Evolutionary conservation across 2,888 invertebrate genomes (phyloP).

Genomic region (Entomobrya proxima): DNA sequence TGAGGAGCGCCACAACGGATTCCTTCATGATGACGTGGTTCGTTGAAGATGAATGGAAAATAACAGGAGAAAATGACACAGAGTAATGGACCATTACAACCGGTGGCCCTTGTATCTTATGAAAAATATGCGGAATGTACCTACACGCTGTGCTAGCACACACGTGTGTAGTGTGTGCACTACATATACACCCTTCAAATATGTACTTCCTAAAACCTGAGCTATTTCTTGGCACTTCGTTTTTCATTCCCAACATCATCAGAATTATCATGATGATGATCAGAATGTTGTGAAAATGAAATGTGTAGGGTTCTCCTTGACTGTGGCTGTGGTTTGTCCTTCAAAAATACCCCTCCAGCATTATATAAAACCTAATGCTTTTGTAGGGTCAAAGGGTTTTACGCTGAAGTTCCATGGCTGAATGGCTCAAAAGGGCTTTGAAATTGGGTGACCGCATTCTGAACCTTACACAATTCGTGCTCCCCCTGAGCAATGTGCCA

Average conservation of each 20-base stretch:
- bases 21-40: conserved; percentile 17
- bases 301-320: not conserved
- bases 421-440: too few relatives aligned
- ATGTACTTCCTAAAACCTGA: not conserved
- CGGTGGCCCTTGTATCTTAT: not conserved
- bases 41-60: conserved; percentile 59
- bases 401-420: too few relatives aligned
- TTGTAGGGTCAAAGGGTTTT: too few relatives aligned
- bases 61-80: conserved; percentile 54
- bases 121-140: not conserved
- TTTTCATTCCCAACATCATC: not conserved
- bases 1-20: not conserved
- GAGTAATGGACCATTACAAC: conserved; percentile 62
- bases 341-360: not conserved
- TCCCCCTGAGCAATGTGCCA: not conserved
- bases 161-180: not conserved
- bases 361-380: conserved; percentile 12
- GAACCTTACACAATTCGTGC: not conserved
- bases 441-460: too few relatives aligned
- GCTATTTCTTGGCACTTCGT: not conserved
- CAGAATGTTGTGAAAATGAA: too few relatives aligned
- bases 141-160: not conserved
- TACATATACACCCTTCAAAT: not conserved
- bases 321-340: not conserved
- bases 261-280: not conserved